A percentile compares a stretch with the other conserved stretches of the same genome.
Evolutionary conservation across 2,888 invertebrate genomes (phyloP).

Genomic region (Apocheima hispidaria): DNA sequence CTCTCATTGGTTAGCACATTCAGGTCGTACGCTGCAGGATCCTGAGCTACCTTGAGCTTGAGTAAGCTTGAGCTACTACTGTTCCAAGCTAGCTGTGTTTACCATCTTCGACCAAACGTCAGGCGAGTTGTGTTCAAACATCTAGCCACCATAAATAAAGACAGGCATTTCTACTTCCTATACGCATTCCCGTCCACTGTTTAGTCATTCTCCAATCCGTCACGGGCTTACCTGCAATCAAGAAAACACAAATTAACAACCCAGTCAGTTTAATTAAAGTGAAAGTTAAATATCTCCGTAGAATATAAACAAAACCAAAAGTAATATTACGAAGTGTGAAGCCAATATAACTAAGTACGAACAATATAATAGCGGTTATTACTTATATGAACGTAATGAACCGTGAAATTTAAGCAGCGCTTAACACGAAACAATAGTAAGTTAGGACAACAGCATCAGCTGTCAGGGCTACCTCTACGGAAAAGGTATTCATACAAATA

Average conservation of each 20-base stretch:
- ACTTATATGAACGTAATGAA: conserved; percentile 31
- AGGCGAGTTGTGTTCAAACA: too few relatives aligned
- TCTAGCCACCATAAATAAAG: too few relatives aligned
- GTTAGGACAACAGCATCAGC: conserved; percentile 9
- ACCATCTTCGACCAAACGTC: too few relatives aligned
- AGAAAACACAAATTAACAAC: conserved; percentile 19
- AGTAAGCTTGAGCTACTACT: too few relatives aligned
- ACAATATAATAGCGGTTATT: conserved; percentile 25
- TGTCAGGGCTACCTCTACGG: conserved; percentile 23
- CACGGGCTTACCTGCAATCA: conserved; percentile 40
- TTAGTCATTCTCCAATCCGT: conserved; percentile 8
- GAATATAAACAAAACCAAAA: conserved; percentile 20
- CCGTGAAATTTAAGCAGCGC: conserved; percentile 30
- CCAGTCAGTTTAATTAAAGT: conserved; percentile 21
- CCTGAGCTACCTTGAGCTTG: too few relatives aligned
- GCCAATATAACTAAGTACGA: conserved; percentile 16
- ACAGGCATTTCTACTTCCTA: not conserved
- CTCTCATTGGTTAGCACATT: too few relatives aligned
- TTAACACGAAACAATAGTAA: conserved; percentile 24
- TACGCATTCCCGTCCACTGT: not conserved
- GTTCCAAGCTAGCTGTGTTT: too few relatives aligned
- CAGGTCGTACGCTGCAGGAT: too few relatives aligned
- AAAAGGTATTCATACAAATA: conserved; percentile 3
- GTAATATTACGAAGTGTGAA: conserved; percentile 19
- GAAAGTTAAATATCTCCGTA: conserved; percentile 22